Conservation (phyloP, 1,140 invertebrate species). For the Trichonephila clavata region DNA sequence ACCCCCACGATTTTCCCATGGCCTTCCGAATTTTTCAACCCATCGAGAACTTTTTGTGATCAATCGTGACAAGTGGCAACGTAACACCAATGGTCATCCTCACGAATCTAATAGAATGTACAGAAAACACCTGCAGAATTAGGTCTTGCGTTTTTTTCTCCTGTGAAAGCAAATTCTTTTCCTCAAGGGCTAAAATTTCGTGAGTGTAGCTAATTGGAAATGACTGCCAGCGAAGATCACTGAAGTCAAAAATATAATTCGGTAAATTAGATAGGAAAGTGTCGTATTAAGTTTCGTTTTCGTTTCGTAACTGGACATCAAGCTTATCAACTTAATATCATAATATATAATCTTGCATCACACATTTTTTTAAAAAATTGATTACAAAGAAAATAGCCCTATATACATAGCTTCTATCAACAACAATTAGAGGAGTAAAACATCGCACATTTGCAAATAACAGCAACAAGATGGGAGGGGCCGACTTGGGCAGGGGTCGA, state of each 20-base stretch:
- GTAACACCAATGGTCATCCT: not conserved
- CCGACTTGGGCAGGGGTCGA: too few species aligned
- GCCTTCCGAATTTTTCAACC: not conserved
- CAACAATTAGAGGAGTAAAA: too few species aligned
- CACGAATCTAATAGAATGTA: not conserved
- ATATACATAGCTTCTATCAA: too few species aligned
- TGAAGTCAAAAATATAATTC: not conserved
- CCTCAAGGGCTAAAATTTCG: not conserved
- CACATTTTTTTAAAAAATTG: too few species aligned
- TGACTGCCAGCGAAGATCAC: not conserved
- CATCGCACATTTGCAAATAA: too few species aligned
- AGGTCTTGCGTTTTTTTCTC: not conserved
- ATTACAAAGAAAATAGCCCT: too few species aligned
- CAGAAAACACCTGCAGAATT: conserved; percentile 17
- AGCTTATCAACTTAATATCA: too few species aligned
- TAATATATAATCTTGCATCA: too few species aligned
- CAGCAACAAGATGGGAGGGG: too few species aligned
- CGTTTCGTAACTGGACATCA: too few species aligned
- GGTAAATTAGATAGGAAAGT: too few species aligned
- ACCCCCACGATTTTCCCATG: not conserved
- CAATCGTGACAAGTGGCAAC: conserved; percentile 1
- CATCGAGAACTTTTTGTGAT: not conserved
- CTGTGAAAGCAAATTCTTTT: not conserved
- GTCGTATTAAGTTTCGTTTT: too few species aligned
- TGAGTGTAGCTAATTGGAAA: conserved; percentile 2